phyloP scores from a whole-genome alignment of 2,888 invertebrate species.

The Melieria picta region DNA sequence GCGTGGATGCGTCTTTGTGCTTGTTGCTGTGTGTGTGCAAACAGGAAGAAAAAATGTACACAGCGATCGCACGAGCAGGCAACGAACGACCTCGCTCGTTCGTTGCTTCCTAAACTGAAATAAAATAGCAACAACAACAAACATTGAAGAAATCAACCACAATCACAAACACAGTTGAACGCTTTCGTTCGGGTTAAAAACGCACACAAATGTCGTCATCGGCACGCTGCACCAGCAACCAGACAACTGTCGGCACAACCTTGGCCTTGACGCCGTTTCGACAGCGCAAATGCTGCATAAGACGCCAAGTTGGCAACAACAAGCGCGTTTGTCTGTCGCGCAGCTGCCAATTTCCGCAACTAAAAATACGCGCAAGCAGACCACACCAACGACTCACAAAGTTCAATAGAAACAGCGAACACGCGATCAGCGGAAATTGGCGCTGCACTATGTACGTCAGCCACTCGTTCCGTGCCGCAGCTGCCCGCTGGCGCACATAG shows the following conservation, averaged over 20 bases:
- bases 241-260: neutral
- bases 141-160: no score
- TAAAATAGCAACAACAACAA: neutral
- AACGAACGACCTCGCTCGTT: conserved; percentile 12
- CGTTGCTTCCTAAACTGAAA: conserved; percentile 13
- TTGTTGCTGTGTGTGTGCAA: conserved; percentile 7
- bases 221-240: neutral
- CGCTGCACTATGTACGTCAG: no score
- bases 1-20: neutral
- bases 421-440: no score
- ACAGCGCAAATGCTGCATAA: neutral
- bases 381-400: no score
- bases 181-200: neutral
- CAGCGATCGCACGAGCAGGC: neutral
- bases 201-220: neutral
- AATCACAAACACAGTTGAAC: neutral
- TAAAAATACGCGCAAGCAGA: conserved; percentile 4
- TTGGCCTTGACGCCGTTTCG: conserved; percentile 16
- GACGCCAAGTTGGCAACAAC: conserved; percentile 6
- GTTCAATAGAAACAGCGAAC: no score
- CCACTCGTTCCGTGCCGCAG: neutral
- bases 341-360: conserved; percentile 24
- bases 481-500: neutral
- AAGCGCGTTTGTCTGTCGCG: neutral
- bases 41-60: neutral